Conservation (phyloP, 2,113 vertebrate species). For the Trogon melanurus region DNA sequence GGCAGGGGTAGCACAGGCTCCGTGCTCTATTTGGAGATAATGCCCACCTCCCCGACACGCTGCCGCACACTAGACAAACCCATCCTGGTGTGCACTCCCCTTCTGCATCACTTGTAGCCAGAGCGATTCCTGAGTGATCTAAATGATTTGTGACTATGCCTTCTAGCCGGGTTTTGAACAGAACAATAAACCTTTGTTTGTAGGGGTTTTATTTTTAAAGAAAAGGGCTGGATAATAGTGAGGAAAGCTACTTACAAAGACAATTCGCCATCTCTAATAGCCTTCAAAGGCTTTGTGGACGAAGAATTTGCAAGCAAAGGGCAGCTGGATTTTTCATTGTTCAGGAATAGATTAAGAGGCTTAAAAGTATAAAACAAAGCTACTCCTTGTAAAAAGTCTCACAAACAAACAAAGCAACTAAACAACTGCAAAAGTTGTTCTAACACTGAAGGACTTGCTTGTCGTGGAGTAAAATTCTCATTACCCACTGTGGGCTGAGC, state of each 20-base stretch:
- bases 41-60: accelerated
- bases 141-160: slow-evolving; percentile 29
- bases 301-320: slow-evolving; percentile 10
- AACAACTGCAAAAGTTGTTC: background rate
- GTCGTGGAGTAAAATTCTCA: background rate
- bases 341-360: slow-evolving; percentile 5
- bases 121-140: background rate
- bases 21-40: background rate
- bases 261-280: slow-evolving; percentile 3
- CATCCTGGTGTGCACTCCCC: background rate
- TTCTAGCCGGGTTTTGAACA: background rate
- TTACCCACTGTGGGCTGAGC: background rate
- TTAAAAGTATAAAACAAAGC: slow-evolving; percentile 9
- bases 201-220: background rate
- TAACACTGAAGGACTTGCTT: background rate
- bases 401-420: background rate
- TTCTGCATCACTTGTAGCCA: background rate
- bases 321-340: slow-evolving; percentile 1
- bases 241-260: slow-evolving; percentile 46
- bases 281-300: background rate
- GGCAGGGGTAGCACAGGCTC: background rate
- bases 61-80: background rate
- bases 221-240: background rate
- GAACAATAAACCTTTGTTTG: slow-evolving; percentile 55
- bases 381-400: background rate